Evolutionary conservation across 1,140 invertebrate genomes (phyloP).

Genomic region (Hycleus cichorii): DNA sequence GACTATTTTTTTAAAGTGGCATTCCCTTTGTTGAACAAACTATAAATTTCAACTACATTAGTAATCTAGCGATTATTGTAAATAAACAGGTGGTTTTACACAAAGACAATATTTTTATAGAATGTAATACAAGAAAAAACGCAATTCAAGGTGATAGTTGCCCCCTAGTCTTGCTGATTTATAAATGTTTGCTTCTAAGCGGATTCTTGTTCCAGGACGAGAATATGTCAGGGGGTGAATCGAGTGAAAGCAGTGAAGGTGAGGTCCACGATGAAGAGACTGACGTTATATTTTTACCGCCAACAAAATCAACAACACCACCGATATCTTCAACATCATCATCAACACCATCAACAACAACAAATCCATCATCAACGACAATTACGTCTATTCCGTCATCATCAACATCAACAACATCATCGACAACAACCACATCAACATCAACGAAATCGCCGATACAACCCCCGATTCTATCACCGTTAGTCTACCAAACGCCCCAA

Average conservation of each 20-base stretch:
- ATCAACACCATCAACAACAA: background rate
- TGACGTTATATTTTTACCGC: slow-evolving; percentile 20
- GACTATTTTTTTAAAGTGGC: too few species aligned
- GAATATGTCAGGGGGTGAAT: slow-evolving; percentile 36
- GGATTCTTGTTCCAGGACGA: slow-evolving; percentile 35
- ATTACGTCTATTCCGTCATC: background rate
- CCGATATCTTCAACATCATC: background rate
- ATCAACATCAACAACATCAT: slow-evolving; percentile 9
- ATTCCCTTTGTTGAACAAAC: too few species aligned
- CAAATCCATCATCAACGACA: background rate
- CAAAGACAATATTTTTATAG: too few species aligned
- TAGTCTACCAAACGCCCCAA: slow-evolving; percentile 40
- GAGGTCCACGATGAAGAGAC: slow-evolving; percentile 29
- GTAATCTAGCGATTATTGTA: too few species aligned
- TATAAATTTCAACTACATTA: too few species aligned
- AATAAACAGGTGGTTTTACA: too few species aligned
- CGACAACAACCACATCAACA: slow-evolving; percentile 1
- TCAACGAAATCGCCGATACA: slow-evolving; percentile 6
- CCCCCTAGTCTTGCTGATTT: too few species aligned
- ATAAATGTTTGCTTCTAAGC: background rate
- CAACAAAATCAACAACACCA: slow-evolving; percentile 8
- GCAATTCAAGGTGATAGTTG: too few species aligned
- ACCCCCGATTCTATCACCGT: slow-evolving; percentile 26
- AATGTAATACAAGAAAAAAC: too few species aligned
- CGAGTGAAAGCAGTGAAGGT: slow-evolving; percentile 36